Base-by-base conservation (phyloP, 1,140 invertebrate genomes). In the Diachasma alloeum region DNA sequence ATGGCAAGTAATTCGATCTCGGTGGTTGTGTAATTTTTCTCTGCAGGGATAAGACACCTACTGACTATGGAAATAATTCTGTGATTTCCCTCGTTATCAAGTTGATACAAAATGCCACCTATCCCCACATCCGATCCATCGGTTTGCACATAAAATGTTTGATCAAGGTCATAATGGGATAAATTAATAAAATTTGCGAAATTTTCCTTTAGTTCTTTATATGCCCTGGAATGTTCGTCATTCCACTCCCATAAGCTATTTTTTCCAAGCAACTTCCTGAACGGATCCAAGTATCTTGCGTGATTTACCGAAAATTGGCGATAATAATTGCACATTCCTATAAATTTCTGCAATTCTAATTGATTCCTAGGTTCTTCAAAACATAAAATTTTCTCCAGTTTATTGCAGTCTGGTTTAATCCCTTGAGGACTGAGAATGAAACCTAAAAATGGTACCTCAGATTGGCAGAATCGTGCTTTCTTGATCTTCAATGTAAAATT, bases 301-400 rank as follows among this genome's bases (percentile, higher is more conserved):
- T 72, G 46, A 17, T 13, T 13, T 9, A 72, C 0, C 9, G 19
- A 36, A 19, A 72, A 72, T 9, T 59, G 22, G 6, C 46, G 24
- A 15, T 72, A 72, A 59, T 72, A 72, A 59, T 72, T 72, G 17
- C 71, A 72, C 13, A 72, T n/a, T 15, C 71, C 71, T 4, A 72
- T 11, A 39, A 72, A 37, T 36, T 31, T 19, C 26, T 71, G 71
- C 6, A 72, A 31, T 36, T 72, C 44, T 37, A 10, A 6, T 37
- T 72, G 48, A 59, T 56, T 56, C n/a, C 17, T 37, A 15, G 71
- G 71, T 22, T 10, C 19, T 9, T 72, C 36, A 72, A 72, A 72
- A n/a, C 48, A 24, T 17, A 53, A 31, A 37, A 72, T 72, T 8
- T 31, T 48, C 5, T 24, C 3, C 4, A 72, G 24, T 37, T 53